These are phyloP conservation scores for Megalops cyprinoides DNA, from an alignment of 2,797 vertebrate species.

Conservation along the genomic window DNA sequence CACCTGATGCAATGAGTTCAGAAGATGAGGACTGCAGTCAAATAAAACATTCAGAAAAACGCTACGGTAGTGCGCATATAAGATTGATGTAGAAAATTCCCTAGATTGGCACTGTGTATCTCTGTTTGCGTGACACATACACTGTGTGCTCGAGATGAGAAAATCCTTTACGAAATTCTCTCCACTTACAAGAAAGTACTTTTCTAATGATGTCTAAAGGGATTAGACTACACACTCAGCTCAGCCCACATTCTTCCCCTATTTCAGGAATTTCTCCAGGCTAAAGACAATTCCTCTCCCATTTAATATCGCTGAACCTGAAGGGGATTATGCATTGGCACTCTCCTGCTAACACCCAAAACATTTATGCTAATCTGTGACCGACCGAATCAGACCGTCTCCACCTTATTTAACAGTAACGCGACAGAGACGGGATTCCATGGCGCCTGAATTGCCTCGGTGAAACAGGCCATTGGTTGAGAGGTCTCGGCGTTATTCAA, in stretches of 20 bases:
- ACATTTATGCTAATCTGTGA: constrained; percentile 9
- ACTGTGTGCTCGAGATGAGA: neutral
- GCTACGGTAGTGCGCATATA: neutral
- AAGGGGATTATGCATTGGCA: neutral
- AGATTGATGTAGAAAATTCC: neutral
- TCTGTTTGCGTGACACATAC: neutral
- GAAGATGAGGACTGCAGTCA: too few relatives aligned
- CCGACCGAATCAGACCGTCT: neutral
- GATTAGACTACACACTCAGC: neutral
- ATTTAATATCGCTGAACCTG: neutral
- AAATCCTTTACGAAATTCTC: neutral
- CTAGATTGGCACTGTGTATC: neutral
- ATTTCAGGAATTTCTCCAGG: constrained; percentile 10
- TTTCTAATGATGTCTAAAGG: constrained; percentile 24
- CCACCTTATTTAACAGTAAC: neutral
- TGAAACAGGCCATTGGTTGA: neutral
- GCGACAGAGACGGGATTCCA: neutral
- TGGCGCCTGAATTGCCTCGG: neutral
- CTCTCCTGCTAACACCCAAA: neutral
- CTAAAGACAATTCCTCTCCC: constrained; percentile 13
- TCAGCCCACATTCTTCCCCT: neutral
- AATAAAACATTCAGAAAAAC: too few relatives aligned
- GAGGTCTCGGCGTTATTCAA: neutral
- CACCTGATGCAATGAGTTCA: too few relatives aligned
- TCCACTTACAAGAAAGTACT: neutral